Conservation (phyloP, 2,888 invertebrate genomes). For the Homarus gammarus region DNA sequence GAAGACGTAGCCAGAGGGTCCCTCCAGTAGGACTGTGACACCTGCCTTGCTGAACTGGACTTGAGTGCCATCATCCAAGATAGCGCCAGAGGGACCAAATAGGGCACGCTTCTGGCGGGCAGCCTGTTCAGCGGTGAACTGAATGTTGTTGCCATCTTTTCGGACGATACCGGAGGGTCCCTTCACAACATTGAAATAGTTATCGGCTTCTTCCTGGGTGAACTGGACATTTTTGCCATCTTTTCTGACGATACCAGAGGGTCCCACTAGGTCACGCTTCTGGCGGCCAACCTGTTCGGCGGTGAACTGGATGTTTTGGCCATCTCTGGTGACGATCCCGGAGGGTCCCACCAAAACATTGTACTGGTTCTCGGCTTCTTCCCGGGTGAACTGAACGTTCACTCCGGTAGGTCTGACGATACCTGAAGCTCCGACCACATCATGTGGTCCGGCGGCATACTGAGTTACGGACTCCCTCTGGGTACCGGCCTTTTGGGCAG, state of each 20-base stretch:
- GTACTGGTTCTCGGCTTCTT: constrained; percentile 45
- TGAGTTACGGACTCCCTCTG: too few relatives aligned
- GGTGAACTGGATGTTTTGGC: constrained; percentile 45
- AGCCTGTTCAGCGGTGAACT: not conserved
- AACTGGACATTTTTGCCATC: not conserved
- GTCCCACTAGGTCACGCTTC: not conserved
- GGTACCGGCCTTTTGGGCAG: constrained; percentile 21
- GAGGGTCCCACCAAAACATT: not conserved
- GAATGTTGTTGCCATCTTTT: constrained; percentile 55
- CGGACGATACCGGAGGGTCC: constrained; percentile 68
- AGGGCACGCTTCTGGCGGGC: not conserved
- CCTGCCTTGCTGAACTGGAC: constrained; percentile 1
- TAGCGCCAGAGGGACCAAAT: constrained; percentile 54
- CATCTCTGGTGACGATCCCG: constrained; percentile 23
- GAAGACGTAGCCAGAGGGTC: constrained; percentile 22
- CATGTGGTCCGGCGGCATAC: constrained; percentile 7
- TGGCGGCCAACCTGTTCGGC: not conserved
- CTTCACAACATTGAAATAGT: constrained; percentile 8
- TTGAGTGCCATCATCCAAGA: constrained; percentile 14
- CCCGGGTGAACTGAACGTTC: constrained; percentile 68
- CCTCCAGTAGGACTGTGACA: constrained; percentile 4
- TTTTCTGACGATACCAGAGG: too few relatives aligned
- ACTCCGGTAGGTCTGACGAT: constrained; percentile 56
- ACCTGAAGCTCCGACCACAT: constrained; percentile 51
- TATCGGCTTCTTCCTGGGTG: not conserved